These are phyloP conservation scores for Coryphaenoides rupestris DNA, from an alignment of 2,113 vertebrate genomes.

Conservation along the genomic window DNA sequence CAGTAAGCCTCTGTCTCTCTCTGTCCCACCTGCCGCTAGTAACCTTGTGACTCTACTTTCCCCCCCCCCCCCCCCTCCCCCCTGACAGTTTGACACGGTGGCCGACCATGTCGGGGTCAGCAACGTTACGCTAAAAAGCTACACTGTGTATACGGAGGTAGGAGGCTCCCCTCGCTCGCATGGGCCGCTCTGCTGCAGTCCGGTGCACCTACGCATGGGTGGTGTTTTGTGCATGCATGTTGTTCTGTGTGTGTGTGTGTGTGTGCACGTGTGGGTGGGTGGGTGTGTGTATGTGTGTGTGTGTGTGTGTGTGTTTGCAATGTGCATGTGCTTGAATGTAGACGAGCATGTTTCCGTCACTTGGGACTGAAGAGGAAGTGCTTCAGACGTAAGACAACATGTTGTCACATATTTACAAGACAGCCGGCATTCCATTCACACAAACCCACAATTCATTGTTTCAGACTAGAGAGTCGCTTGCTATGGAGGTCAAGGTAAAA, in stretches of 20 bases:
- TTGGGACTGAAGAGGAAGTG: too few relatives aligned
- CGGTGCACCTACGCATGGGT: conserved; percentile 14
- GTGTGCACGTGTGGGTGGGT: neutral
- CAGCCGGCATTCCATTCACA: too few relatives aligned
- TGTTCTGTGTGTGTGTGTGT: conserved; percentile 13
- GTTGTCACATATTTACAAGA: too few relatives aligned
- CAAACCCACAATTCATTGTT: too few relatives aligned
- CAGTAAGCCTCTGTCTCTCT: conserved; percentile 57
- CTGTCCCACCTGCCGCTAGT: conserved; percentile 2
- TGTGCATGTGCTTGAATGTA: too few relatives aligned
- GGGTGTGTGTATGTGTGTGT: neutral
- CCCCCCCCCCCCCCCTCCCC: too few relatives aligned
- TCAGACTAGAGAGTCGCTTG: too few relatives aligned
- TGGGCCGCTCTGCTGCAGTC: conserved; percentile 24
- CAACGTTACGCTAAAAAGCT: conserved; percentile 91
- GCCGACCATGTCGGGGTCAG: conserved; percentile 82
- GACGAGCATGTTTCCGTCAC: too few relatives aligned
- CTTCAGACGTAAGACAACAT: too few relatives aligned
- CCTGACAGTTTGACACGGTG: conserved; percentile 88
- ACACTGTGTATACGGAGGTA: conserved; percentile 89
- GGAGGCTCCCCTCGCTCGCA: conserved; percentile 22
- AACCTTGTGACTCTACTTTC: conserved; percentile 49
- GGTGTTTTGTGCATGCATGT: conserved; percentile 5
- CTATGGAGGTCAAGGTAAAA: too few relatives aligned
- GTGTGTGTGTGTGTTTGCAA: too few relatives aligned